Conservation (phyloP, 2,888 invertebrate species). For the Azorinus chamasolen region DNA sequence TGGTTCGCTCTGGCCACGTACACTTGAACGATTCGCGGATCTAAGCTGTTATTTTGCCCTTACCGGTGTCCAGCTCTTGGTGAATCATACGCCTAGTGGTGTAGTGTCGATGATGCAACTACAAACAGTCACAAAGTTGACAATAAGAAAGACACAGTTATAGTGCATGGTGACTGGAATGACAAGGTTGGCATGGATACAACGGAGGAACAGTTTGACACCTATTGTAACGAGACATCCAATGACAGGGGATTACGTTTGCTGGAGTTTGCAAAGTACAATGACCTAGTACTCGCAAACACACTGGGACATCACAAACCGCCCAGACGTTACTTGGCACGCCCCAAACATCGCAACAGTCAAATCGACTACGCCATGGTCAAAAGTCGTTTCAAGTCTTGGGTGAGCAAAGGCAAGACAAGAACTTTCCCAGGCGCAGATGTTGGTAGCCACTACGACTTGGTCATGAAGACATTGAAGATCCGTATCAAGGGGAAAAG, state of each 20-base stretch:
- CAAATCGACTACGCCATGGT: too few species aligned
- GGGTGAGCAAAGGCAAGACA: slow-evolving; percentile 14
- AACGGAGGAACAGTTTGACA: too few species aligned
- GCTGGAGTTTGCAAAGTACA: slow-evolving; percentile 45
- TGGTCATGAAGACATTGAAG: slow-evolving; percentile 5
- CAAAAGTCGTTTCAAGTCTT: too few species aligned
- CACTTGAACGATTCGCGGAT: too few species aligned
- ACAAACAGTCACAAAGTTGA: slow-evolving; percentile 9
- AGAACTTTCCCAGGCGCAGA: slow-evolving; percentile 36
- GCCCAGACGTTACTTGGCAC: slow-evolving; percentile 31
- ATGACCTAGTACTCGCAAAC: slow-evolving; percentile 35
- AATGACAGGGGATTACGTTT: slow-evolving; percentile 43
- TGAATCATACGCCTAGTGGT: too few species aligned
- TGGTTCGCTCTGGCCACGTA: too few species aligned
- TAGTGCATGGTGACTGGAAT: slow-evolving; percentile 57
- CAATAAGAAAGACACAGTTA: slow-evolving; percentile 48
- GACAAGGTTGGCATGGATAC: slow-evolving; percentile 45
- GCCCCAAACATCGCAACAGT: too few species aligned
- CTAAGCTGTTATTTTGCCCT: too few species aligned
- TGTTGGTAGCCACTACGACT: slow-evolving; percentile 22
- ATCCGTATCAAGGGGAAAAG: slow-evolving; percentile 24
- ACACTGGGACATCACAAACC: slow-evolving; percentile 37
- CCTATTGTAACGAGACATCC: slow-evolving; percentile 22
- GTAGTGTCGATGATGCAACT: too few species aligned
- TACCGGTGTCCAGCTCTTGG: too few species aligned